A percentile compares a stretch with the other conserved stretches of the same genome.
These are phyloP conservation scores for Aporophyla lueneburgensis DNA, from an alignment of 2,888 invertebrate genomes.

Conservation along the genomic window DNA sequence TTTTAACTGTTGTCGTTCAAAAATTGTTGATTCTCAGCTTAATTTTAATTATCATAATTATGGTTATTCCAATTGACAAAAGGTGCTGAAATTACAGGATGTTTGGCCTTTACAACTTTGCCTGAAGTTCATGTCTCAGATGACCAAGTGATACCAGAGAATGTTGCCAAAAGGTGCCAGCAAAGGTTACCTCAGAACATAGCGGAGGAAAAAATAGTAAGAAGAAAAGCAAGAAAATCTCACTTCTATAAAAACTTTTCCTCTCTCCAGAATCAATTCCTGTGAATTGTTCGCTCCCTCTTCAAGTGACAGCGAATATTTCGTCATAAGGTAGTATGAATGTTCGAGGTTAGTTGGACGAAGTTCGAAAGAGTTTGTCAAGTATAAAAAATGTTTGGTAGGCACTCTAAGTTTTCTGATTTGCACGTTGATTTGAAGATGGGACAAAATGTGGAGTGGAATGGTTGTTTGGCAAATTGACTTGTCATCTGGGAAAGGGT, in stretches of 20 bases:
- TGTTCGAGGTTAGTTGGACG: conserved; percentile 61
- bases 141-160: too few relatives aligned
- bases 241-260: conserved; percentile 15
- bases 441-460: conserved; percentile 32
- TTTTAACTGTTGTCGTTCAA: neutral
- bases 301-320: conserved; percentile 64
- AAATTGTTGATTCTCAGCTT: neutral
- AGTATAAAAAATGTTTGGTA: conserved; percentile 63
- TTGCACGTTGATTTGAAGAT: conserved; percentile 54
- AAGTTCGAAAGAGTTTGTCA: conserved; percentile 59
- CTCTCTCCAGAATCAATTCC: conserved; percentile 54
- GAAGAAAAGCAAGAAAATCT: conserved; percentile 14
- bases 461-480: conserved; percentile 27
- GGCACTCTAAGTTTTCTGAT: conserved; percentile 64
- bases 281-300: conserved; percentile 45
- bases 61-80: neutral
- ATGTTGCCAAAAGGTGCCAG: neutral
- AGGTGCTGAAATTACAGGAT: neutral
- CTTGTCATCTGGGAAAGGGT: conserved; percentile 35
- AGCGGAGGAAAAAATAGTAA: neutral
- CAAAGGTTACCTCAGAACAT: neutral
- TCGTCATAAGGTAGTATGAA: conserved; percentile 66
- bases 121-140: too few relatives aligned
- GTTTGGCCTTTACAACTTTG: neutral
- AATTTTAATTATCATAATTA: too few relatives aligned